A percentile compares a stretch with the other conserved stretches of the same genome.
Evolutionary conservation across 2,888 invertebrate species (phyloP).

Genomic region (Cheilosia grossa): DNA sequence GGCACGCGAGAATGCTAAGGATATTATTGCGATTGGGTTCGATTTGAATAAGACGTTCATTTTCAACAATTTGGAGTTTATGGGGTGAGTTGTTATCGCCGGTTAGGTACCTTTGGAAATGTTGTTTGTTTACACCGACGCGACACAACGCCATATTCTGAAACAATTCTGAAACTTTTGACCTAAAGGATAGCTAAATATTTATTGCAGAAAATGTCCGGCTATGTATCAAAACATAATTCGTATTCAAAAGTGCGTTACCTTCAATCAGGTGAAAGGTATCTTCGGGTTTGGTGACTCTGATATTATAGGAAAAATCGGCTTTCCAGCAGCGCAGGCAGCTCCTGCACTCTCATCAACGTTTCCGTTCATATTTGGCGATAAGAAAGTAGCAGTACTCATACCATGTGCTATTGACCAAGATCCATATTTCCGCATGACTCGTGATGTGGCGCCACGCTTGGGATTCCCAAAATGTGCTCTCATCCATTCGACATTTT

Average conservation of each 20-base stretch:
- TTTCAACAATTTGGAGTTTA: slow-evolving; percentile 96
- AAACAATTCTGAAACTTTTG: neutral
- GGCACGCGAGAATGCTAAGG: slow-evolving; percentile 96
- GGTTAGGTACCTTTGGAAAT: too few species aligned
- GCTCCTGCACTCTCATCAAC: slow-evolving; percentile 95
- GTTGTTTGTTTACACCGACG: too few species aligned
- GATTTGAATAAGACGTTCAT: slow-evolving; percentile 97
- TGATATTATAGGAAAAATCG: slow-evolving; percentile 97
- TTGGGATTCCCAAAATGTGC: slow-evolving; percentile 95
- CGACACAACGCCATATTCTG: neutral
- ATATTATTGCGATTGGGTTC: slow-evolving; percentile 98
- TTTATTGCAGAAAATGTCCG: slow-evolving; percentile 88
- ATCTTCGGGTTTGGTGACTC: slow-evolving; percentile 99
- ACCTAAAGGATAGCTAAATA: neutral
- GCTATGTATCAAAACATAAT: slow-evolving; percentile 97
- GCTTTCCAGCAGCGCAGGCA: slow-evolving; percentile 98
- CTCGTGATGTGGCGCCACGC: slow-evolving; percentile 97
- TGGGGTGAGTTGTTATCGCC: slow-evolving; percentile 88
- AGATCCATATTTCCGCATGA: slow-evolving; percentile 99
- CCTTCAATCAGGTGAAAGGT: slow-evolving; percentile 98
- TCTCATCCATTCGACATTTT: slow-evolving; percentile 93
- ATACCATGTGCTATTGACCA: slow-evolving; percentile 99
- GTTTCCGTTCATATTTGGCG: slow-evolving; percentile 95
- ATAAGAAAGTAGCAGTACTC: slow-evolving; percentile 87
- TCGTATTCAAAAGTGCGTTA: slow-evolving; percentile 96